Conservation (phyloP, 1,140 invertebrate genomes). For the Sinonovacula constricta region DNA sequence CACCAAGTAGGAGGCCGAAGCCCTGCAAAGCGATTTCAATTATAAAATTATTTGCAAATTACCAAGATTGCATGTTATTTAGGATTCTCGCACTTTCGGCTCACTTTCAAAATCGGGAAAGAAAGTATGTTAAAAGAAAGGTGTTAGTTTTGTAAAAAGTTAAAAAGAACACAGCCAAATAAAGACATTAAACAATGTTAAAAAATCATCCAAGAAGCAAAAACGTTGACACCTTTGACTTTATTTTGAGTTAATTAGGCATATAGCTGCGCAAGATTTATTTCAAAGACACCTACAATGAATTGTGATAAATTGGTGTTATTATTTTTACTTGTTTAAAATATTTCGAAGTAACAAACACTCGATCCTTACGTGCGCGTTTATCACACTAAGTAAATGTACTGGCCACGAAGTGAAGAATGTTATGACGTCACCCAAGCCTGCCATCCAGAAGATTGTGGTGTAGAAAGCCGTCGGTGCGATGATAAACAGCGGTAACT, state of each 20-base stretch:
- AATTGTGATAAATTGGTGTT: neutral
- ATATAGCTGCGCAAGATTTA: neutral
- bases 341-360: no score
- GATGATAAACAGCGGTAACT: slow-evolving; percentile 88
- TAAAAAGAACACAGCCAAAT: no score
- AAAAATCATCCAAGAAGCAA: no score
- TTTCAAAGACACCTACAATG: neutral
- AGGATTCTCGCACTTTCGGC: neutral
- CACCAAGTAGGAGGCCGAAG: neutral
- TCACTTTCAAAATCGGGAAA: slow-evolving; percentile 82
- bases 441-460: slow-evolving; percentile 90
- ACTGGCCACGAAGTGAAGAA: slow-evolving; percentile 87
- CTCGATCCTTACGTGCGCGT: slow-evolving; percentile 83
- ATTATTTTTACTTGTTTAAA: neutral
- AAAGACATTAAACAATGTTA: no score
- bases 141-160: no score
- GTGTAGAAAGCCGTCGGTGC: slow-evolving; percentile 83
- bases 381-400: slow-evolving; percentile 87
- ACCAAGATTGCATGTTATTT: neutral
- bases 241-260: neutral
- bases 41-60: neutral
- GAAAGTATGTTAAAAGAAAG: no score
- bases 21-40: no score
- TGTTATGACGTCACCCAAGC: slow-evolving; percentile 79
- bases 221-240: no score